phyloP scores from a whole-genome alignment of 2,113 vertebrate genomes.

The Cololabis saira region DNA sequence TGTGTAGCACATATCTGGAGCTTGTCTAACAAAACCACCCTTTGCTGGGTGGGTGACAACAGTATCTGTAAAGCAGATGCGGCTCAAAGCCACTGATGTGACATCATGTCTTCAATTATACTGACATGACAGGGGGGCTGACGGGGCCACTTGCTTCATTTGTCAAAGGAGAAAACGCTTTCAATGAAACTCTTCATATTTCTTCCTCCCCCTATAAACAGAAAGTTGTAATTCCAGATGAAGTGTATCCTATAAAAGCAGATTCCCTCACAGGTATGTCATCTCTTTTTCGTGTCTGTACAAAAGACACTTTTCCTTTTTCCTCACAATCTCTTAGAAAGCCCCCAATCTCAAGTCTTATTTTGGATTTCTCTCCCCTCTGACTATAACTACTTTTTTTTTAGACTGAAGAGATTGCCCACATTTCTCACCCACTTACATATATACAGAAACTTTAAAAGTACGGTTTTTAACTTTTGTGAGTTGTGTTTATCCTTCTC shows the following conservation, averaged over 20 bases:
- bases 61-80: conserved; percentile 46
- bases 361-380: conserved; percentile 43
- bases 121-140: conserved; percentile 11
- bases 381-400: conserved; percentile 49
- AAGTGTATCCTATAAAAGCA: not conserved
- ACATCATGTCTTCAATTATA: conserved; percentile 63
- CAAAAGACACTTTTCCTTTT: not conserved
- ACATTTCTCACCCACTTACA: conserved; percentile 74
- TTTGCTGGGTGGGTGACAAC: conserved; percentile 35
- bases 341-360: conserved; percentile 31
- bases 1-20: conserved; percentile 64
- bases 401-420: conserved; percentile 47
- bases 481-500: conserved; percentile 17
- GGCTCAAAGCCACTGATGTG: conserved; percentile 51
- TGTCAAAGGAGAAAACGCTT: conserved; percentile 19
- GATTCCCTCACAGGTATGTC: not conserved
- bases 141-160: conserved; percentile 34
- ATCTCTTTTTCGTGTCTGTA: not conserved
- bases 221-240: not conserved
- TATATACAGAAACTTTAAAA: conserved; percentile 71
- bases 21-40: conserved; percentile 64
- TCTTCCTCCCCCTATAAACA: conserved; percentile 3
- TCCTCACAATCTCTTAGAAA: conserved; percentile 20
- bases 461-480: conserved; percentile 55
- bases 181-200: conserved; percentile 1